Evolutionary conservation across 2,113 vertebrate genomes (phyloP), one percentile per base, ranked within the genome.

Genomic region (Gobiocypris rarus): DNA sequence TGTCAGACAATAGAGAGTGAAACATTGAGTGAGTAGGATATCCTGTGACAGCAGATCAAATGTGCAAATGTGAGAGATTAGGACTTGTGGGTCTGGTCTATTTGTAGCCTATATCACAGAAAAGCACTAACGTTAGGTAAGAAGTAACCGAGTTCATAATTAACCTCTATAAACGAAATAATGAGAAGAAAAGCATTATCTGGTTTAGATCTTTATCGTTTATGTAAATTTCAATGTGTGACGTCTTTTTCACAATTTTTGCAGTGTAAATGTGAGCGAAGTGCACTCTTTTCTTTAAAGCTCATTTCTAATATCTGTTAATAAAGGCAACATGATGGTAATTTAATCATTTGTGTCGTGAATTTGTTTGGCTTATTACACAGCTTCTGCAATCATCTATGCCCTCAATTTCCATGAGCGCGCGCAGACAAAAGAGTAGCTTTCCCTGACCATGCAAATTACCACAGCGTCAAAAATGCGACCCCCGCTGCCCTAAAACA

Each of bases 281-380:
- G 24, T 59, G 4, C 41, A 75, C 5, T 2, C 56, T 17, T 59
- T 43, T 13, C 3, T 41, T 75, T 45, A 45, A 11, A 22, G 28
- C 26, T 31, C 9, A 17, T 15, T 78, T 56, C 9, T 10, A 45
- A 63, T 78, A 45, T 45, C 4, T 61, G 13, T 75, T 14, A 63
- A 63, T 79, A 79, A 79, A 79, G 76, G 38, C 56, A 45, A 61
- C n/a, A 17, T 78, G 56, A 7, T 77, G 75, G 52, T 38, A 34
- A 56, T 38, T 56, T 38, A 56, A 56, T 38, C 9, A 38, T 56
- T 34, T 8, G 74, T 75, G 73, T 48, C 31, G 50, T 76, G 74
- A 10, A 56, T 76, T 76, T 76, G 28, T 56, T 56, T 56, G 56
- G 28, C 10, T 56, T 28, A n/a, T 22, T n/a, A 28, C 19, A 11